These are phyloP conservation scores for Zosterops borbonicus DNA, from an alignment of 2,113 vertebrate genomes.

Conservation along the genomic window DNA sequence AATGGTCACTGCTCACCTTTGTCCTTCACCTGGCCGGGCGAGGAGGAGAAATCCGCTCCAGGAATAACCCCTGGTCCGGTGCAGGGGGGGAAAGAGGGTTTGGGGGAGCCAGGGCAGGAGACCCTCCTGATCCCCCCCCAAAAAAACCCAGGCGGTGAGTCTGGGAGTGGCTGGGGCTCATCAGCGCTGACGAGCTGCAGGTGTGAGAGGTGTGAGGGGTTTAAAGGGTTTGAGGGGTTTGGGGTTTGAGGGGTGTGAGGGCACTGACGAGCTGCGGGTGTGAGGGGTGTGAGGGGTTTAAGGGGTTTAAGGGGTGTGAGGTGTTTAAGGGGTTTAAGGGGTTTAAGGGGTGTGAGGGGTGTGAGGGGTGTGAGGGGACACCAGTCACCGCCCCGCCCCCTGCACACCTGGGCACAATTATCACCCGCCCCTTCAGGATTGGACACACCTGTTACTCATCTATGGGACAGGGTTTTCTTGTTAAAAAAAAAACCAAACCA, in stretches of 20 bases:
- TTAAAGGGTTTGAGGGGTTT: neutral
- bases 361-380: neutral
- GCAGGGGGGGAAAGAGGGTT: accelerated
- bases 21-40: neutral
- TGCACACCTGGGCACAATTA: neutral
- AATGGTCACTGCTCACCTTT: accelerated
- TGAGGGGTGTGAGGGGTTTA: neutral
- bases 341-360: neutral
- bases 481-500: no score
- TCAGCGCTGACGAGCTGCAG: accelerated
- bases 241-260: neutral
- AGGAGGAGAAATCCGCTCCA: accelerated
- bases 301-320: neutral
- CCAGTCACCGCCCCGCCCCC: no score
- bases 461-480: neutral
- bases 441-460: neutral
- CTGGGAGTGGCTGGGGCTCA: accelerated
- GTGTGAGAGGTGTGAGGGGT: neutral
- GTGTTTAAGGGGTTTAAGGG: neutral
- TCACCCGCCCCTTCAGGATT: accelerated
- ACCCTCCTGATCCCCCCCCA: neutral
- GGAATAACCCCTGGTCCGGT: accelerated
- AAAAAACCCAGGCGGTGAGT: accelerated
- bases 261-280: accelerated
- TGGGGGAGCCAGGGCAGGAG: accelerated